Evolutionary conservation across 64 coral and sea anemone species (phyloP).

Genomic region (Hydrozoanthus tunicans): DNA sequence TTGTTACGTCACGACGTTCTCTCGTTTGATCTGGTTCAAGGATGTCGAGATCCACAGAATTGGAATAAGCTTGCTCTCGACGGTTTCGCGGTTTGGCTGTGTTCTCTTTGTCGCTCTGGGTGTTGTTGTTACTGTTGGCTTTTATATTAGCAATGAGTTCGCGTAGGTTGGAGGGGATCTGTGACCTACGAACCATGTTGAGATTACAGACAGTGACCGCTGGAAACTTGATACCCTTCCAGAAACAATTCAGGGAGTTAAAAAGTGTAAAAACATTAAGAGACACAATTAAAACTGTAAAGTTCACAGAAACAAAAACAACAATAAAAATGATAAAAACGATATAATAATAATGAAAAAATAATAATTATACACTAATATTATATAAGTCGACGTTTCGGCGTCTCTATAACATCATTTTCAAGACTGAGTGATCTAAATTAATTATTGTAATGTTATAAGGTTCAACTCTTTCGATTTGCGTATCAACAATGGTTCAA

Average conservation of each 20-base stretch:
- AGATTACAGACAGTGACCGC: conserved; percentile 10
- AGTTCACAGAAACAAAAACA: too few species aligned
- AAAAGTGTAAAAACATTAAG: too few species aligned
- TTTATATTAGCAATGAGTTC: not conserved
- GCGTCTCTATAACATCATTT: too few species aligned
- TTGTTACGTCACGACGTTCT: not conserved
- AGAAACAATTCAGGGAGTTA: not conserved
- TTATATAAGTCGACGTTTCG: too few species aligned
- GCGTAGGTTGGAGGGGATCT: not conserved
- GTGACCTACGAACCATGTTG: conserved; percentile 8
- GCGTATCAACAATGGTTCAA: too few species aligned
- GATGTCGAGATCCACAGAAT: not conserved
- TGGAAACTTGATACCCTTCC: not conserved
- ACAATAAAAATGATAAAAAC: too few species aligned
- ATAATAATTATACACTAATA: too few species aligned
- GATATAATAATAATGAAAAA: too few species aligned
- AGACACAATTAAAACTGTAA: too few species aligned
- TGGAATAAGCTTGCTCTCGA: not conserved
- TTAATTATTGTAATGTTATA: too few species aligned
- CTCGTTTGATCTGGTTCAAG: not conserved
- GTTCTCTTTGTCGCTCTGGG: not conserved
- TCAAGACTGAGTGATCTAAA: too few species aligned
- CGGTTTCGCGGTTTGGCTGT: not conserved
- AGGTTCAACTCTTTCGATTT: too few species aligned
- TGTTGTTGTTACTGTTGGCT: not conserved